Evolutionary conservation across 2,888 invertebrate genomes (phyloP), one percentile per base, ranked within the genome.

Genomic region (Mimachlamys varia): DNA sequence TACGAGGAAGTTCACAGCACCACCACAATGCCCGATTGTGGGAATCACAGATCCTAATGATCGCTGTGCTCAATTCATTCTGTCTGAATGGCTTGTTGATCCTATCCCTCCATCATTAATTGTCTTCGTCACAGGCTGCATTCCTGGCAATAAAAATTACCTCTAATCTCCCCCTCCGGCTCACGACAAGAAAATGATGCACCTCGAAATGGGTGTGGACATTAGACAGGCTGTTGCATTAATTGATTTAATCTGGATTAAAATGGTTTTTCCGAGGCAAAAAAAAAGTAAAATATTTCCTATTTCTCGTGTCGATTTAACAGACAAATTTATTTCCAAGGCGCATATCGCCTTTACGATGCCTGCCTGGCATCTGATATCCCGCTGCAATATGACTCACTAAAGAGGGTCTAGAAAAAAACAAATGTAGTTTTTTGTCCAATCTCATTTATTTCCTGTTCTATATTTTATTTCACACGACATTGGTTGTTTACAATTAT

Each of bases 31-130:
- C 58, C 19, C 22, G 58, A 22, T 22, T 58, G 53, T 53, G 58
- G 58, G 58, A 58, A 19, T 58, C 19, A 19, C 58, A 19, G 58
- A 58, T 22, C 58, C 58, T 58, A 58, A 58, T 58, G 58, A 58
- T 58, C 58, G 19, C 58, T 19, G n/a, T 58, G n/a, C 58, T 19
- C 58, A 58, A 58, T 58, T 58, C 58, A 58, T 58, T 58, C 58
- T 58, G 58, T 58, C 58, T 58, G 58, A 58, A 58, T n/a, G 58
- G 58, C 58, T 58, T 58, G 58, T 58, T 58, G 58, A 58, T 58
- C 58, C 58, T 58, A 58, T 58, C 58, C 58, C 58, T 58, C 58
- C n/a, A 19, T 58, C 58, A 58, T 58, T 58, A 58, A 58, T 58
- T 58, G 58, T 58, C 58, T 19, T 58, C 58, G 58, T 58, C 58